Base-by-base conservation (phyloP, 2,888 invertebrate genomes). In the Glomeris marginata region DNA sequence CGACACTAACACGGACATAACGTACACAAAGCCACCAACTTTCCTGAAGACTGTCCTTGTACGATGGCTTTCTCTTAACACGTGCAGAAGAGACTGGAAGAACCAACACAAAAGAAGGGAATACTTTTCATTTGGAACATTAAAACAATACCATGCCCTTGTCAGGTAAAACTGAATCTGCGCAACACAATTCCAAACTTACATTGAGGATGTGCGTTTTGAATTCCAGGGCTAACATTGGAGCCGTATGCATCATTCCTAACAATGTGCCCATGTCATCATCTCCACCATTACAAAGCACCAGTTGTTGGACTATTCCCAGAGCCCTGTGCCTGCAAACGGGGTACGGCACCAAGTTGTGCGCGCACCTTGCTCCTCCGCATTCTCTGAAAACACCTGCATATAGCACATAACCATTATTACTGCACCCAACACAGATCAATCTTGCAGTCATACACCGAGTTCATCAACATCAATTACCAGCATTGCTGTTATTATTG, bases 11-110 rank as follows among this genome's bases (percentile, higher is more conserved):
- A 95, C 87, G 58, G 94, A 92, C 63, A 95, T 92, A 22, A 98
- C 83, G 64, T 95, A 95, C 0, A 97, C 87, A 66, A 98, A 98
- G 13, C 98, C 98, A 60, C 94, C 94, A 22, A 91, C 91, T 74
- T 94, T 95, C 58, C 98, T 78, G 68, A 98, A 98, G 54, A 94
- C 87, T 5, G 94, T 91, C 57, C 98, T 77, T 0, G 92, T 91
- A 52, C 95, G 77, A 70, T 98, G 98, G 41, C 92, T 94, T 65
- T 98, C 98, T 56, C 91, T 77, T 49, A 98, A 72, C 59, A 94
- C 94, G 49, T 81, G 78, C 53, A 92, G 70, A 52, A 97, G 69
- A 45, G 90, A 73, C 75, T 77, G 63, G 18, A 63, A 62, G 41
- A 53, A 15, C 6, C 6, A 49, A 50, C n/a, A 56, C 38, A 18